Conservation (phyloP, 2,888 invertebrate species). For the Drosophila rellima region DNA sequence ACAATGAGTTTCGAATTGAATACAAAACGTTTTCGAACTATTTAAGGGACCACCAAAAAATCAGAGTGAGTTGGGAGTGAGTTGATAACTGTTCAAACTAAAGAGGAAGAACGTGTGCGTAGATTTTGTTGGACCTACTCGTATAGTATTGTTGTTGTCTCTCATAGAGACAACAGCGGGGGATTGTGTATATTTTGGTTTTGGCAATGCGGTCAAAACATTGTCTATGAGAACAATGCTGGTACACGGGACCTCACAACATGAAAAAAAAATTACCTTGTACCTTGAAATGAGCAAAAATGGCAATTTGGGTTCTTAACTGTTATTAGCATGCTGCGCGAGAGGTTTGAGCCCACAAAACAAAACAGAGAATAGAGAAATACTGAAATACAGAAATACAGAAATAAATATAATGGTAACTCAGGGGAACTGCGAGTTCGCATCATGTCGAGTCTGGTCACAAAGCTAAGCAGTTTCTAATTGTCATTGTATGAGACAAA, state of each 20-base stretch:
- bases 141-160: slow-evolving; percentile 39
- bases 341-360: slow-evolving; percentile 15
- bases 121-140: slow-evolving; percentile 11
- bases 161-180: slow-evolving; percentile 40
- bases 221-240: slow-evolving; percentile 75
- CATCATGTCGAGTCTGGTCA: slow-evolving; percentile 16
- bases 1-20: slow-evolving; percentile 26
- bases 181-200: slow-evolving; percentile 79
- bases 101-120: not conserved
- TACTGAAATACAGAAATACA: not conserved
- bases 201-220: slow-evolving; percentile 85
- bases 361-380: not conserved
- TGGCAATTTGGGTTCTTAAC: slow-evolving; percentile 69
- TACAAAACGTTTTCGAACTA: not conserved
- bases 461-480: slow-evolving; percentile 78
- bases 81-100: slow-evolving; percentile 5
- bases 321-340: slow-evolving; percentile 77
- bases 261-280: slow-evolving; percentile 12
- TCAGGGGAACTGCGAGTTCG: too few species aligned
- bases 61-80: slow-evolving; percentile 11
- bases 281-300: slow-evolving; percentile 77
- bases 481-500: slow-evolving; percentile 55
- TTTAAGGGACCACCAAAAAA: slow-evolving; percentile 18
- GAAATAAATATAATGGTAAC: not conserved
- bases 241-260: slow-evolving; percentile 70